phyloP scores from a whole-genome alignment of 2,797 vertebrate genomes.

The Uromys caudimaculatus region DNA sequence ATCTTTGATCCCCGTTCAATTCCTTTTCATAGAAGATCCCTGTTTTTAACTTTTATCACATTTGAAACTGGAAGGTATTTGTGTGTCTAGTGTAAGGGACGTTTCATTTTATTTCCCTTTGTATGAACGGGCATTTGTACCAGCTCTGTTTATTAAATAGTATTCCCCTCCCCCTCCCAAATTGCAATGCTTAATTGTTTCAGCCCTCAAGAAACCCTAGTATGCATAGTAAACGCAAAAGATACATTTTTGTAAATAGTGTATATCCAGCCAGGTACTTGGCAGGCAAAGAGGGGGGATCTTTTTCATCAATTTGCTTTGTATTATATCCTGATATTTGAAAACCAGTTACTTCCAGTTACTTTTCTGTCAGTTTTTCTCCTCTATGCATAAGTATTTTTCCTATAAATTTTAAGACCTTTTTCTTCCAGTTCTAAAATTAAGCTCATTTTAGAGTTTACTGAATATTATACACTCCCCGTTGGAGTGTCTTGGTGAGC shows the following conservation, averaged over 20 bases:
- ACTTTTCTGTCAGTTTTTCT: conserved; percentile 41
- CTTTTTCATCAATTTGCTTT: neutral
- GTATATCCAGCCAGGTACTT: neutral
- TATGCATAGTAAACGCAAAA: neutral
- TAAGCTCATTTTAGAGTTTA: neutral
- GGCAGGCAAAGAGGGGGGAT: no score
- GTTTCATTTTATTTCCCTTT: conserved; percentile 46
- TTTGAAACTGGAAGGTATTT: conserved; percentile 47
- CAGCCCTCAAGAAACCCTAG: conserved; percentile 30
- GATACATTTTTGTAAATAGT: neutral
- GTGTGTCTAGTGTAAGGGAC: neutral
- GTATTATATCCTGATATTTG: neutral
- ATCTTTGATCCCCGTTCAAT: conserved; percentile 27
- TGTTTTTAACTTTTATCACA: conserved; percentile 15
- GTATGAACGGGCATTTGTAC: neutral
- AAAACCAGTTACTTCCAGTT: neutral
- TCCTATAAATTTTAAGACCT: neutral
- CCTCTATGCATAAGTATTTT: neutral
- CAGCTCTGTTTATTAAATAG: conserved; percentile 21
- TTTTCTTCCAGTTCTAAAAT: conserved; percentile 52
- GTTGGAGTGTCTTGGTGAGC: conserved; percentile 6
- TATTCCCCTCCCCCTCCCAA: neutral
- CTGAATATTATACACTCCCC: neutral
- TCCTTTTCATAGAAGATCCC: conserved; percentile 32
- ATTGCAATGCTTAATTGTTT: conserved; percentile 24